Evolutionary conservation across 2,888 invertebrate species (phyloP).

Genomic region (Drosophila recens): DNA sequence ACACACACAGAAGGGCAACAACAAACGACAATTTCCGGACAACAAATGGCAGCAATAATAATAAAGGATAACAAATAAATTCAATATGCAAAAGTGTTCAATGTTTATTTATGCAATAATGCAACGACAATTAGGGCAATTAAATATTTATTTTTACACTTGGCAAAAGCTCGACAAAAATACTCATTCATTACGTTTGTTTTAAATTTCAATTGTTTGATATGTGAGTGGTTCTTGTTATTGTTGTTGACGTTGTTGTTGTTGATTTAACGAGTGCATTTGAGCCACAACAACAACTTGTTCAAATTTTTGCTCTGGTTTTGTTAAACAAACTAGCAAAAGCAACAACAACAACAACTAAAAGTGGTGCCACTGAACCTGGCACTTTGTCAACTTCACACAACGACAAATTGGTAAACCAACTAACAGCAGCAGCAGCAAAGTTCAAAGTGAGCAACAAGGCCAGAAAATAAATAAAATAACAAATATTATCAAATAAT

Average conservation of each 20-base stretch:
- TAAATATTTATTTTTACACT: conserved; percentile 74
- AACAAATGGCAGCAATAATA: conserved; percentile 29
- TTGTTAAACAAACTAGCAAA: conserved; percentile 58
- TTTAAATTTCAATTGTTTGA: conserved; percentile 46
- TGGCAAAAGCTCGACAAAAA: conserved; percentile 36
- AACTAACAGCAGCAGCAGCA: conserved; percentile 29
- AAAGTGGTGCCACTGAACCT: conserved; percentile 49
- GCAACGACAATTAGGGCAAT: conserved; percentile 69
- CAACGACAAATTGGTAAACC: conserved; percentile 59
- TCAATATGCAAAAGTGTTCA: conserved; percentile 51
- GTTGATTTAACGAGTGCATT: conserved; percentile 54
- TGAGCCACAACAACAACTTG: conserved; percentile 59
- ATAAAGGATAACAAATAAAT: conserved; percentile 49
- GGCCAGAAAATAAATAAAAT: conserved; percentile 18
- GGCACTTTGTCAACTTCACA: conserved; percentile 67
- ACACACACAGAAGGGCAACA: conserved; percentile 1
- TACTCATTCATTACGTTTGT: conserved; percentile 46
- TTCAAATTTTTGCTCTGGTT: conserved; percentile 52
- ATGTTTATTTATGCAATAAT: conserved; percentile 71
- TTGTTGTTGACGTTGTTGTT: conserved; percentile 17
- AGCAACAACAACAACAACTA: conserved; percentile 40
- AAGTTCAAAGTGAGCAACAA: conserved; percentile 55
- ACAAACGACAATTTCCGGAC: conserved; percentile 41
- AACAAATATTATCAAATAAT: conserved; percentile 46
- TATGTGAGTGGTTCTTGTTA: conserved; percentile 25